A percentile compares a stretch with the other conserved stretches of the same genome.
These are phyloP conservation scores for Drosophila paramelanica DNA, from an alignment of 2,888 invertebrate species.

Conservation along the genomic window DNA sequence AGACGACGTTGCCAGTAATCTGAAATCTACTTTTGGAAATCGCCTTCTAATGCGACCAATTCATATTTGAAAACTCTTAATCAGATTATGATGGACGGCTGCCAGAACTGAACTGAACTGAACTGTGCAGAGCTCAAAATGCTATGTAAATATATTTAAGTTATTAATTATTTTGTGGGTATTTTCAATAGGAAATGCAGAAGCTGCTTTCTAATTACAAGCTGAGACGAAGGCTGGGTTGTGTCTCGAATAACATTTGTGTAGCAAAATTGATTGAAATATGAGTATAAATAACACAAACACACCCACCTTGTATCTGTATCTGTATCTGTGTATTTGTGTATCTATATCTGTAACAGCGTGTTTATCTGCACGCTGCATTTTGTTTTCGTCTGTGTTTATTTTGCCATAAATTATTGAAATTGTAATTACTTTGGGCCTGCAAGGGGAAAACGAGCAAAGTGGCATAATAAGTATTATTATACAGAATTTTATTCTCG, in stretches of 20 bases:
- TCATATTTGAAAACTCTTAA: slow-evolving; percentile 69
- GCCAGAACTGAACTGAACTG: slow-evolving; percentile 6
- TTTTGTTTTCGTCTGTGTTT: slow-evolving; percentile 43
- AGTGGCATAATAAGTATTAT: slow-evolving; percentile 31
- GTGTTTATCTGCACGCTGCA: slow-evolving; percentile 32
- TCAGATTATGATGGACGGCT: slow-evolving; percentile 63
- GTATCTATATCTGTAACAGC: slow-evolving; percentile 29
- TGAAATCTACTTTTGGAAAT: slow-evolving; percentile 28
- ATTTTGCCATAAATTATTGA: slow-evolving; percentile 75
- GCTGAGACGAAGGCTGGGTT: slow-evolving; percentile 16
- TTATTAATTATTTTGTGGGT: slow-evolving; percentile 71
- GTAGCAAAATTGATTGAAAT: slow-evolving; percentile 68
- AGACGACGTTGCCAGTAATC: slow-evolving; percentile 28
- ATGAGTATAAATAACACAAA: slow-evolving; percentile 26
- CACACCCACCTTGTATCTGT: slow-evolving; percentile 9
- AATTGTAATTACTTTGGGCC: slow-evolving; percentile 75
- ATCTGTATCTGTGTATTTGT: slow-evolving; percentile 6
- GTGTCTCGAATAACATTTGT: slow-evolving; percentile 61
- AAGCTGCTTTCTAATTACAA: slow-evolving; percentile 58
- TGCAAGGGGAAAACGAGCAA: slow-evolving; percentile 31
- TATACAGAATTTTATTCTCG: slow-evolving; percentile 14
- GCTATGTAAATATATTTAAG: slow-evolving; percentile 66
- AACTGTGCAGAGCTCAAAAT: slow-evolving; percentile 34
- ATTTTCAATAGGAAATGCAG: slow-evolving; percentile 29
- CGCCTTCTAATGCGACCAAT: slow-evolving; percentile 60